phyloP scores from a whole-genome alignment of 2,797 vertebrate genomes.

The Characodon lateralis region DNA sequence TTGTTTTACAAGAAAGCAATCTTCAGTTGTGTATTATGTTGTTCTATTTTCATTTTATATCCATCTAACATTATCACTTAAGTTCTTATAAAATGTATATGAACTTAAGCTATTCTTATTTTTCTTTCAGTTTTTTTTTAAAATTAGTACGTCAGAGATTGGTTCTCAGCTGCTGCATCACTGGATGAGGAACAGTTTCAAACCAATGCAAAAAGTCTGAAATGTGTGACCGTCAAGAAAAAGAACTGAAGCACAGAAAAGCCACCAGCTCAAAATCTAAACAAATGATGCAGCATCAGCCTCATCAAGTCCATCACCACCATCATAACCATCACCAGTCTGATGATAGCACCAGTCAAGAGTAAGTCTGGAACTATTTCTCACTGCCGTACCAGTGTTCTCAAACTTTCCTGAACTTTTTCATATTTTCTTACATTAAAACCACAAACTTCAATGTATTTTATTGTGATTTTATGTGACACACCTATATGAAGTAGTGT shows the following conservation, averaged over 20 bases:
- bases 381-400: neutral
- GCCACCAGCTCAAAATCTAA: conserved; percentile 52
- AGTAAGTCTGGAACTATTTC: conserved; percentile 50
- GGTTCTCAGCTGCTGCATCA: conserved; percentile 37
- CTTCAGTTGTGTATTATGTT: neutral
- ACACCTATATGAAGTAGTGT: neutral
- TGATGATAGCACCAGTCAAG: conserved; percentile 51
- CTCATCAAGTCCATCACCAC: conserved; percentile 44
- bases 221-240: conserved; percentile 53
- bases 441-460: neutral
- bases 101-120: no score
- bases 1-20: neutral
- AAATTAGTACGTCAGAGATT: conserved; percentile 7
- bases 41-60: neutral
- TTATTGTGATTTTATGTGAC: neutral
- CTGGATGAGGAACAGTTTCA: conserved; percentile 69
- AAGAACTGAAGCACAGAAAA: conserved; percentile 49
- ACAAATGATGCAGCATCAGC: conserved; percentile 56
- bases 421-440: neutral
- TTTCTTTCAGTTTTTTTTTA: neutral
- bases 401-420: neutral
- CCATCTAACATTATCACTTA: neutral
- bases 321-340: conserved; percentile 50
- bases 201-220: conserved; percentile 34
- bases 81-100: neutral